Conservation (phyloP, 1,140 invertebrate genomes). For the Teleogryllus occipitalis region DNA sequence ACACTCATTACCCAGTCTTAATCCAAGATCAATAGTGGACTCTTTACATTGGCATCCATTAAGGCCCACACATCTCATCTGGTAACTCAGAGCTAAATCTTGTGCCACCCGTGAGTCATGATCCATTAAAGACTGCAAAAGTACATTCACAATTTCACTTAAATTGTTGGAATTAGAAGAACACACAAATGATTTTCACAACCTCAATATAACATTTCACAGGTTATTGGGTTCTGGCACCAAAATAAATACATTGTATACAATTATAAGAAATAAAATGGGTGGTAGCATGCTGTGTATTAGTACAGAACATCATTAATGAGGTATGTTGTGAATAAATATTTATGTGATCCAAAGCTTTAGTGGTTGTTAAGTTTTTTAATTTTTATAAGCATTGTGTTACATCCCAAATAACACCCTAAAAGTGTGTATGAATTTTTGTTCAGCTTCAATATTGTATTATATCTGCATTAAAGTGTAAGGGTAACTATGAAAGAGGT, state of each 20-base stretch:
- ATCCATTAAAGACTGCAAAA: conserved; percentile 49
- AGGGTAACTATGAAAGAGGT: too few relatives aligned
- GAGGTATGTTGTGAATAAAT: too few relatives aligned
- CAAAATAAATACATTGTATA: background rate
- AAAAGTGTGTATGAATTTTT: too few relatives aligned
- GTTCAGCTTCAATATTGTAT: too few relatives aligned
- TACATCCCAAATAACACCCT: too few relatives aligned
- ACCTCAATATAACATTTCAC: background rate
- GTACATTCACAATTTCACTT: background rate
- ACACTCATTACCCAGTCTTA: conserved; percentile 40
- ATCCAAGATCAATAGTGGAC: conserved; percentile 43
- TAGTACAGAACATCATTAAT: too few relatives aligned
- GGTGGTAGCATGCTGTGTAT: too few relatives aligned
- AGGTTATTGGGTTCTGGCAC: background rate
- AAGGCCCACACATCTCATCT: background rate
- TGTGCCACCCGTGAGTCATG: conserved; percentile 47
- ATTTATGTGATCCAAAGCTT: too few relatives aligned
- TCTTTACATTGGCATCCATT: conserved; percentile 8
- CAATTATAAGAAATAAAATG: too few relatives aligned
- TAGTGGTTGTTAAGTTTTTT: too few relatives aligned
- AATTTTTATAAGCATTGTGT: too few relatives aligned
- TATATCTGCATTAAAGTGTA: too few relatives aligned
- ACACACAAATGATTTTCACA: background rate
- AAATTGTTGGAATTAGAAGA: background rate
- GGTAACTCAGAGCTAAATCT: conserved; percentile 37